Evolutionary conservation across 92 coral and sea anemone species (phyloP), one percentile per base, ranked within the genome.

Genomic region (Paramuricea clavata): DNA sequence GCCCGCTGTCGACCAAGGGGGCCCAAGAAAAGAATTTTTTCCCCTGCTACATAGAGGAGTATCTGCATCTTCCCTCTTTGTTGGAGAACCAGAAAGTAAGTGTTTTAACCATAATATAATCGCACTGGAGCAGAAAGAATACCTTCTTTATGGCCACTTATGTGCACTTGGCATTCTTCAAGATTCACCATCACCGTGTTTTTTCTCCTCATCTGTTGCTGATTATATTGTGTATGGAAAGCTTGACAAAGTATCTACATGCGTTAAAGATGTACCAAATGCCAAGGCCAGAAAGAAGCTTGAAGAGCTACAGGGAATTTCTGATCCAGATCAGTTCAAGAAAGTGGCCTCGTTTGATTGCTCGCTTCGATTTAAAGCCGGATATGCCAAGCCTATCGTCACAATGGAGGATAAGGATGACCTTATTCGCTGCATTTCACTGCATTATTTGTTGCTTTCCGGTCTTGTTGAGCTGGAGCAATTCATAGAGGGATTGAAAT

Each of bases 21-120:
- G 91, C 28, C 91, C 91, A 69, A 78, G 86, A n/a, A 90, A 76
- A 64, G 91, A 90, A 87, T 90, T 82, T 81, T 86, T 87, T 49
- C 61, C 90, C 43, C 77, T 87, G 49, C 81, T 91, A 13, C 86
- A 82, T 60, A 61, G 74, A 77, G 83, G 74, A 68, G 31, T 91
- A 35, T 62, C 42, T 42, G 70, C 69, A 52, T 86, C 88, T 56
- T 81, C 80, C 81, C 78, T 81, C 73, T 86, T 87, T 81, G 52
- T 78, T 74, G 93, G 91, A 60, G 85, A 52, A 43, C 69, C 62
- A 17, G 74, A 67, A 28, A 52, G 88, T 21, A 90, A 90, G 64
- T 56, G 73, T 62, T 81, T 87, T 64, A 87, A 75, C 54, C 86
- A 90, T 57, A 82, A 90, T 83, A 44, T 65, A 8, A 32, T 82